phyloP scores from a whole-genome alignment of 2,113 vertebrate genomes.

The Campylomormyrus tamandua region DNA sequence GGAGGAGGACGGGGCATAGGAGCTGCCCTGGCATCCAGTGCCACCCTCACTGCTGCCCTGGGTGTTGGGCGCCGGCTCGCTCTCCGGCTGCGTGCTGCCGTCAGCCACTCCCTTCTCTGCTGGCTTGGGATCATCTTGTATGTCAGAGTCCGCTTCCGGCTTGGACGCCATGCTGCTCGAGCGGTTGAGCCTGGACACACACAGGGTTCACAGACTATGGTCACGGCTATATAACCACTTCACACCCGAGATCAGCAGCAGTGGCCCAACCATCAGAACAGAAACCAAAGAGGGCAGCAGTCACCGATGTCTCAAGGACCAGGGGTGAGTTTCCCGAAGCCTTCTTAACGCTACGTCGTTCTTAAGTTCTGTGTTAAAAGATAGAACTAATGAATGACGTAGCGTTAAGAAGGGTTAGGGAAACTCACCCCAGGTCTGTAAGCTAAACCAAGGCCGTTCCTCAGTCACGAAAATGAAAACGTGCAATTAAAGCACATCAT shows the following conservation, averaged over 20 bases:
- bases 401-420: no score
- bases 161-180: slow-evolving; percentile 91
- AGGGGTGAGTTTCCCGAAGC: no score
- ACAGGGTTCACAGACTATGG: neutral
- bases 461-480: neutral
- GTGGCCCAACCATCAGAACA: neutral
- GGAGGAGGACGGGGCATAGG: slow-evolving; percentile 83
- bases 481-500: neutral
- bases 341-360: no score
- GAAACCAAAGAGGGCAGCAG: neutral
- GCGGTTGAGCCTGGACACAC: slow-evolving; percentile 68
- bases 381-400: no score
- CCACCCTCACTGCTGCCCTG: slow-evolving; percentile 67
- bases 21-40: slow-evolving; percentile 66
- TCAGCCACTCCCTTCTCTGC: slow-evolving; percentile 69
- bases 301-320: neutral
- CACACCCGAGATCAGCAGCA: neutral
- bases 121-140: slow-evolving; percentile 74
- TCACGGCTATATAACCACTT: neutral
- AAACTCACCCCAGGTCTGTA: neutral
- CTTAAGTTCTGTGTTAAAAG: no score
- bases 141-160: slow-evolving; percentile 86
- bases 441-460: neutral
- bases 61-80: slow-evolving; percentile 59
- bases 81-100: slow-evolving; percentile 66